Evolutionary conservation across 2,888 invertebrate species (phyloP).

Genomic region (Abscondita cerata): DNA sequence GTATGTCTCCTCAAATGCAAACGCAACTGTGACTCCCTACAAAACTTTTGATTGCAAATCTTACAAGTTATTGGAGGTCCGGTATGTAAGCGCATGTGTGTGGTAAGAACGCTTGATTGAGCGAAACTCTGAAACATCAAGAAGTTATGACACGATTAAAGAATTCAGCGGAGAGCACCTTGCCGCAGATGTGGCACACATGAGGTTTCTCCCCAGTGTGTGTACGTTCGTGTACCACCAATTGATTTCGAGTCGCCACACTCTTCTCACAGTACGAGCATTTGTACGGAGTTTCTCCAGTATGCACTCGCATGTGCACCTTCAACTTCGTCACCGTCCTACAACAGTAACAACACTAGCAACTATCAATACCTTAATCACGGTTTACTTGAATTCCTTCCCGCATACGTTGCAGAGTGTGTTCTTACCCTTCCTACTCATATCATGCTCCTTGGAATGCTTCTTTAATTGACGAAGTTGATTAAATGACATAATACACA

Average conservation of each 20-base stretch:
- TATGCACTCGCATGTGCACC: constrained; percentile 48
- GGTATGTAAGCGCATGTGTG: constrained; percentile 52
- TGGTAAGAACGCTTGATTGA: constrained; percentile 51
- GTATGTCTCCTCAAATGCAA: constrained; percentile 54
- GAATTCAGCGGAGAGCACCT: constrained; percentile 37
- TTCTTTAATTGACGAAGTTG: constrained; percentile 33
- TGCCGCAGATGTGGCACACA: constrained; percentile 50
- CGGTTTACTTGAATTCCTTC: constrained; percentile 47
- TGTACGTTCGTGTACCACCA: constrained; percentile 47
- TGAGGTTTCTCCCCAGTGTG: constrained; percentile 52
- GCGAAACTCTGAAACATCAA: constrained; percentile 44
- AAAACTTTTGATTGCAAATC: constrained; percentile 53
- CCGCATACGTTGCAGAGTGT: constrained; percentile 49
- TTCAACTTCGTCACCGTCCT: constrained; percentile 45
- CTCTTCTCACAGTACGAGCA: constrained; percentile 50
- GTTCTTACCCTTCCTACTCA: too few relatives aligned
- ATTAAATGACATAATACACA: constrained; percentile 41
- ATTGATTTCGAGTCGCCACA: constrained; percentile 45
- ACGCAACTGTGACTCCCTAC: constrained; percentile 50
- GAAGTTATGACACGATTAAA: background rate
- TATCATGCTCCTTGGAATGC: constrained; percentile 23
- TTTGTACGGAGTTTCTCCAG: constrained; percentile 48
- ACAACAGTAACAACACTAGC: constrained; percentile 12
- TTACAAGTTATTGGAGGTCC: constrained; percentile 51
- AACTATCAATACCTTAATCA: background rate